phyloP scores from a whole-genome alignment of 1,140 invertebrate genomes.

The Drosophila paulistorum region DNA sequence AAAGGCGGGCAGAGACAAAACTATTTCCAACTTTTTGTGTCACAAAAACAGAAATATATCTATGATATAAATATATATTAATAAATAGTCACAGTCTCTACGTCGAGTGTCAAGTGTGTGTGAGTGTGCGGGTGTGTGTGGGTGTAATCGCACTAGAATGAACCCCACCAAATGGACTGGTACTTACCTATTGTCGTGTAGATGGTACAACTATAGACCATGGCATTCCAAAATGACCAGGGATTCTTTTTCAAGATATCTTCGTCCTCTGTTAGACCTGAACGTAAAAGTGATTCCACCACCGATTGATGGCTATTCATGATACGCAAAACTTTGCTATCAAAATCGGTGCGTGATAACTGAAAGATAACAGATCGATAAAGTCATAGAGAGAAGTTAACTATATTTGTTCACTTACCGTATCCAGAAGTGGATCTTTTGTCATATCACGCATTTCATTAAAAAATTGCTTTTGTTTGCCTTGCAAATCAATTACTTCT shows the following conservation, averaged over 20 bases:
- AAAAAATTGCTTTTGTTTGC: slow-evolving; percentile 57
- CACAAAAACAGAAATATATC: slow-evolving; percentile 32
- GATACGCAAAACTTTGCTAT: slow-evolving; percentile 44
- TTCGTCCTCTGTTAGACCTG: slow-evolving; percentile 33
- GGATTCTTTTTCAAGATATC: slow-evolving; percentile 78
- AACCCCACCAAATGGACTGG: neutral
- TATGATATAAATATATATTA: slow-evolving; percentile 21
- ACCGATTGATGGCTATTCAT: slow-evolving; percentile 51
- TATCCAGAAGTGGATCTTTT: slow-evolving; percentile 18
- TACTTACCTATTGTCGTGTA: slow-evolving; percentile 96
- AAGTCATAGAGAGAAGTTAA: neutral
- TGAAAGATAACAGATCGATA: slow-evolving; percentile 4
- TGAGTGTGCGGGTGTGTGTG: slow-evolving; percentile 34
- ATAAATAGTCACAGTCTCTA: slow-evolving; percentile 23
- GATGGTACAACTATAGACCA: slow-evolving; percentile 96
- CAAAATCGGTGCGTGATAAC: slow-evolving; percentile 32
- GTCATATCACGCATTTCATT: slow-evolving; percentile 37
- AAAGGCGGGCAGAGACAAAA: slow-evolving; percentile 28
- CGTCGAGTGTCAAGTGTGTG: neutral
- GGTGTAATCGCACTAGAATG: slow-evolving; percentile 43
- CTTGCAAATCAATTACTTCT: slow-evolving; percentile 34
- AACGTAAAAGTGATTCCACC: slow-evolving; percentile 55
- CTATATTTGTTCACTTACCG: slow-evolving; percentile 29
- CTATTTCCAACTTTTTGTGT: slow-evolving; percentile 58
- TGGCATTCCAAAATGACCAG: slow-evolving; percentile 95